Conservation (phyloP, 1,140 invertebrate genomes). For the Aphidius gifuensis region DNA sequence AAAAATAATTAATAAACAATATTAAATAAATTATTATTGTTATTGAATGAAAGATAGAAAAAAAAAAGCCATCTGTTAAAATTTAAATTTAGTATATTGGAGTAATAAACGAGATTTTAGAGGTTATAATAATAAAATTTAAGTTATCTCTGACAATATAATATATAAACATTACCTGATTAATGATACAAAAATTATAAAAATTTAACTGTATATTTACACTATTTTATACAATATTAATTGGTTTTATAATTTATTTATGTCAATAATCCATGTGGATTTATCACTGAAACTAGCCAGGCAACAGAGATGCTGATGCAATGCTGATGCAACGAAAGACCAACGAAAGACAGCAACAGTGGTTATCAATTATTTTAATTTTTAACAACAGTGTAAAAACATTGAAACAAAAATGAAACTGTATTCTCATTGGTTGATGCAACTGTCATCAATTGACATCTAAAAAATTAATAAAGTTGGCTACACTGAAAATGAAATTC, state of each 20-base stretch:
- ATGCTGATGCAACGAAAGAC: too few species aligned
- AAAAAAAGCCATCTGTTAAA: neutral
- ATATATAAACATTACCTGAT: conserved; percentile 19
- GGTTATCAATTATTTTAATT: too few species aligned
- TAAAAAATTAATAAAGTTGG: neutral
- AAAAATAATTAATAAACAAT: neutral
- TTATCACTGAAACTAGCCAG: conserved; percentile 16
- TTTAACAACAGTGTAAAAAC: neutral
- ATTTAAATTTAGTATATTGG: conserved; percentile 28
- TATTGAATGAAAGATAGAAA: too few species aligned
- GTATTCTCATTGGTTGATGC: neutral
- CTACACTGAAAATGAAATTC: conserved; percentile 1
- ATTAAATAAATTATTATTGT: too few species aligned
- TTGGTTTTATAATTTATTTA: conserved; percentile 22
- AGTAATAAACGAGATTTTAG: conserved; percentile 22
- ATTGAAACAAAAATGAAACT: neutral
- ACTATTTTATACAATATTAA: conserved; percentile 20
- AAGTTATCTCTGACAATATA: conserved; percentile 12
- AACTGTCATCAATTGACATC: neutral
- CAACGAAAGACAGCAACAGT: neutral
- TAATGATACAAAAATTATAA: conserved; percentile 18
- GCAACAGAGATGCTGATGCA: neutral
- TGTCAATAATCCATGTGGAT: conserved; percentile 41
- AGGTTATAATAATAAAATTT: neutral
- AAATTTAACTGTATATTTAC: conserved; percentile 19